Base-by-base conservation (phyloP, 2,797 vertebrate genomes). In the Ateles fusciceps region DNA sequence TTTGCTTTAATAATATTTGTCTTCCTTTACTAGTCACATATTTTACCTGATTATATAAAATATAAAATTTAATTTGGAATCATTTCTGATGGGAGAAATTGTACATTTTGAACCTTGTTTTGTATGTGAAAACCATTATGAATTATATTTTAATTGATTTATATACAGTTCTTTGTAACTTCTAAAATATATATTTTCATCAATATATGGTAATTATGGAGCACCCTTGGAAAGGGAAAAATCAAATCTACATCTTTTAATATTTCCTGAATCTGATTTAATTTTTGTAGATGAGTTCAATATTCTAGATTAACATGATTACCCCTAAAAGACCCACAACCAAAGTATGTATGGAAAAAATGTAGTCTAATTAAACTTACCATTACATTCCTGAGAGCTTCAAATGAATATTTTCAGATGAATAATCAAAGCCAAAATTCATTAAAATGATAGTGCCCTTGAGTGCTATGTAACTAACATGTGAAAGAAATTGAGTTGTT, bases 301-400 rank as follows among this genome's bases (percentile, higher is more conserved):
- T 75, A 85, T 72, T 81, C 12, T 85, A 28, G 90, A 52, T 68
- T 44, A 91, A 2, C 4, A 68, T 52, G 48, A 85, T 48, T 24
- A 76, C 11, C 91, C 7, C 46, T 87, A 91, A 94, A 93, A 81
- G 39, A 8, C 7, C 8, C 13, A 64, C 26, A 88, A 28, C 7
- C 24, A 83, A 61, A 52, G 26, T 44, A 83, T 46, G 92, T 6
- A 5, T 71, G 11, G 4, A 91, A 88, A 3, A 95, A 93, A 92
- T 71, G 4, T 7, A 83, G 1, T 75, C 21, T 93, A 80, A 85
- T 86, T 79, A 90, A 78, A 88, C 81, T 94, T 97, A 98, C 90
- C 78, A 96, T 96, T 91, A 92, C 95, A 85, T 36, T 96, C 48
- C 72, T 59, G 13, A 85, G 71, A 91, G 21, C n/a, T 91, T 72